Evolutionary conservation across 2,888 invertebrate species (phyloP).

Genomic region (Drosophila sordidapex): DNA sequence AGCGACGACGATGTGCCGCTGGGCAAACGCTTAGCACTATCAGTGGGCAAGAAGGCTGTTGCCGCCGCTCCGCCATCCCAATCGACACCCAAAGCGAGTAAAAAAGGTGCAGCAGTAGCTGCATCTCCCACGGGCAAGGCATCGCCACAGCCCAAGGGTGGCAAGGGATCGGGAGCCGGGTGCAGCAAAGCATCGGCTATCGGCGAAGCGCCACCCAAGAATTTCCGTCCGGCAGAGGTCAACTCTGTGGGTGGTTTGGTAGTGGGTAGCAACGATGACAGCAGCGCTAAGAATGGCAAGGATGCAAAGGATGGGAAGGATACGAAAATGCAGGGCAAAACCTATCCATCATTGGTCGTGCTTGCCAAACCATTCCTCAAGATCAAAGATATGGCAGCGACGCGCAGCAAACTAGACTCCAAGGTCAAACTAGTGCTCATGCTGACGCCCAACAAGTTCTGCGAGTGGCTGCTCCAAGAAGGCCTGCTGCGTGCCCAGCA

Average conservation of each 20-base stretch:
- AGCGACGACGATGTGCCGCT: conserved; percentile 85
- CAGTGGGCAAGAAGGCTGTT: conserved; percentile 62
- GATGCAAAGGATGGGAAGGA: conserved; percentile 92
- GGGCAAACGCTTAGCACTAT: conserved; percentile 84
- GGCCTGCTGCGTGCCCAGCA: conserved; percentile 93
- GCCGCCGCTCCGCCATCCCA: conserved; percentile 30
- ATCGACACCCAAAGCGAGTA: conserved; percentile 42
- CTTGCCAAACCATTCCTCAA: conserved; percentile 92
- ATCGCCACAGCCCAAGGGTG: conserved; percentile 59
- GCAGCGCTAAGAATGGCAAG: conserved; percentile 86
- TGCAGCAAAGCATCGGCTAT: conserved; percentile 29
- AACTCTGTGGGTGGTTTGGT: conserved; percentile 90
- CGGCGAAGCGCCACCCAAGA: conserved; percentile 64
- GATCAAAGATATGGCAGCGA: conserved; percentile 88
- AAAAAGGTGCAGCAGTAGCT: conserved; percentile 36
- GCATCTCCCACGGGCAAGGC: conserved; percentile 57
- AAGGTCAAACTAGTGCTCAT: conserved; percentile 93
- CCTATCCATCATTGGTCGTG: conserved; percentile 94
- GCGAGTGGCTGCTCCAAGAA: conserved; percentile 95
- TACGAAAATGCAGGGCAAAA: conserved; percentile 91
- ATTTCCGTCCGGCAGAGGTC: conserved; percentile 89
- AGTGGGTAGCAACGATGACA: conserved; percentile 87
- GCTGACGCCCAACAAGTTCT: conserved; percentile 93
- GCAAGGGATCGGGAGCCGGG: conserved; percentile 47
- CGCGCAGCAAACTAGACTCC: conserved; percentile 89